phyloP scores from a whole-genome alignment of 2,113 vertebrate species.

The Dendrocopos noguchii region DNA sequence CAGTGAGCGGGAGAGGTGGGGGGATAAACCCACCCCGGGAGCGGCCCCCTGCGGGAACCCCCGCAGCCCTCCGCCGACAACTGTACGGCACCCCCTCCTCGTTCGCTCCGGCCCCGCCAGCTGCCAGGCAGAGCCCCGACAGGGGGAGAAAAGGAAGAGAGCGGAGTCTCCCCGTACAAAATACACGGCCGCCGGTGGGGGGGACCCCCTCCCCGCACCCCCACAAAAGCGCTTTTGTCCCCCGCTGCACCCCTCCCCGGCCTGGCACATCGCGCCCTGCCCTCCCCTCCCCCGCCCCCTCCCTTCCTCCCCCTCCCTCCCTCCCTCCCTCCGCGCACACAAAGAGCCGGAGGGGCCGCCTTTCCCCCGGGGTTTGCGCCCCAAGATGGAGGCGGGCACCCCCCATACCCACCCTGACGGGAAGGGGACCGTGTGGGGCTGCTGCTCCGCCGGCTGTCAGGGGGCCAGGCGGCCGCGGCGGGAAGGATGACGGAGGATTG shows the following conservation, averaged over 20 bases:
- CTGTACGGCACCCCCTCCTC: background rate
- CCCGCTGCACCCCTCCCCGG: too few relatives aligned
- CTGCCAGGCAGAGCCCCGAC: background rate
- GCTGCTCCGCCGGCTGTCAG: constrained; percentile 86
- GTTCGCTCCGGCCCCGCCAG: too few relatives aligned
- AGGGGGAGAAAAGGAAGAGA: background rate
- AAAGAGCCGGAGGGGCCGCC: constrained; percentile 71
- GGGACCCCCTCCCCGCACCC: too few relatives aligned
- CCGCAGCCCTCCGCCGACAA: background rate
- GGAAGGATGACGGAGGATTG: constrained; percentile 89
- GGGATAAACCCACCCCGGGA: background rate
- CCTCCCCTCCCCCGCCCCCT: background rate
- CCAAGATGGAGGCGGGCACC: constrained; percentile 62
- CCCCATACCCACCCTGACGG: constrained; percentile 82
- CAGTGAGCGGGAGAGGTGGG: background rate
- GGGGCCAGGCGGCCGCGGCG: constrained; percentile 66
- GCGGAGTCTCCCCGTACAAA: background rate
- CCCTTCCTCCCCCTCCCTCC: constrained; percentile 57
- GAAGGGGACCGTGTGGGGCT: constrained; percentile 77
- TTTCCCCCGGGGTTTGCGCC: constrained; percentile 83
- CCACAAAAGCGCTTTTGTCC: too few relatives aligned
- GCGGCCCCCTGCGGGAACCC: background rate
- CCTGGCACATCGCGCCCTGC: background rate
- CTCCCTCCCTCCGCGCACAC: constrained; percentile 77
- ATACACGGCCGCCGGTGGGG: too few relatives aligned